Evolutionary conservation across 2,113 vertebrate genomes (phyloP), one percentile per base, ranked within the genome.

Genomic region (Pseudonaja textilis): DNA sequence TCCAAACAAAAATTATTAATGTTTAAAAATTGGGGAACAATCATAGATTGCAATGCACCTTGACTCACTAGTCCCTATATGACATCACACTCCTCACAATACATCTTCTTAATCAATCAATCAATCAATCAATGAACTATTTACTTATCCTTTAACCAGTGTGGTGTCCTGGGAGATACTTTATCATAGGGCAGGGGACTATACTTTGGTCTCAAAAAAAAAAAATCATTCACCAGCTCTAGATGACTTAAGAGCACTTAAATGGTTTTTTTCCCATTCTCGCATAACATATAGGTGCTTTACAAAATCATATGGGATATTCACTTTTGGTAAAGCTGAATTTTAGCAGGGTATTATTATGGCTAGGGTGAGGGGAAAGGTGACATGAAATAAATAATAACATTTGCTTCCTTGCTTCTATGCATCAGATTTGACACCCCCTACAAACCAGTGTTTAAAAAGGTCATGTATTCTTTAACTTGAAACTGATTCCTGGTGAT

Each of bases 271-370:
- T 0, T 55, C 1, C 22, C 91, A 3, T 8, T 18, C 2, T 0
- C 34, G 2, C 26, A 42, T 42, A 56, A 88, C 42, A 50, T 56
- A 5, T 0, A 20, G 9, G 0, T 2, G 16, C 1, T 55, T 54
- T 0, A 0, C 10, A 64, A 64, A 29, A 64, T 1, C 59, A 81
- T 29, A 22, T 25, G 52, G 85, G 34, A 87, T 50, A 57, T 93
- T 88, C 61, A 5, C 6, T 61, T 0, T 0, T 29, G 16, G 14
- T 10, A 64, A 45, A 54, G 2, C 47, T 89, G 26, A 25, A 89
- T 57, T 14, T 0, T 3, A 57, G 1, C 5, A 18, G 2, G 26
- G 20, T 0, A 39, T 16, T 26, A 0, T 3, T 20, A 85, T 39
- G 25, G 20, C 39, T 3, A 26, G 2, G 3, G 61, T 91, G 85